Percentiles rank a stretch among this genome's conserved stretches.
Conservation (phyloP, 2,113 vertebrate genomes). For the Sphaerodactylus townsendi region DNA sequence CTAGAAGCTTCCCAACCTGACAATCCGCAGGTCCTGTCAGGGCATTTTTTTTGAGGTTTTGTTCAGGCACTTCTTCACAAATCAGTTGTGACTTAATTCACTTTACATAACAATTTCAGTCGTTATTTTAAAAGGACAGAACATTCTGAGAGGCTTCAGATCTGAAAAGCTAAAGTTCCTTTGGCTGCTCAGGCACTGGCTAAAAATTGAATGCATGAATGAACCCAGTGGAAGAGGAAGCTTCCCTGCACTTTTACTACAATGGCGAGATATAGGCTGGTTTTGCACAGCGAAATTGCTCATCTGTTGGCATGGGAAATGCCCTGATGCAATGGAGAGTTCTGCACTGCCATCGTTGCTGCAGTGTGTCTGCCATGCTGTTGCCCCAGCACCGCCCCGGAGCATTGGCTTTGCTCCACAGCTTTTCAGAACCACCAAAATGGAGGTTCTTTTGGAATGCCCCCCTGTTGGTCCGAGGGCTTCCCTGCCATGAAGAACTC, state of each 20-base stretch:
- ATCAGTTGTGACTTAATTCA: conserved; percentile 5
- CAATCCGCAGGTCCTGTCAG: not conserved
- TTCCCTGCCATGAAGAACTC: no score
- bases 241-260: not conserved
- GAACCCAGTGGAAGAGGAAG: not conserved
- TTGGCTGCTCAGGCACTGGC: not conserved
- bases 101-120: conserved; percentile 15
- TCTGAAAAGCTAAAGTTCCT: not conserved
- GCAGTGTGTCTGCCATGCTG: no score
- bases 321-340: no score
- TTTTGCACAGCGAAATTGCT: no score
- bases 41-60: not conserved
- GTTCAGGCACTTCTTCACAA: not conserved
- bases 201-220: not conserved
- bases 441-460: no score
- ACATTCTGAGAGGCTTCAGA: not conserved
- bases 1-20: not conserved
- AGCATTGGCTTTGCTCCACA: no score
- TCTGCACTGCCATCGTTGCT: no score
- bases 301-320: no score
- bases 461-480: no score
- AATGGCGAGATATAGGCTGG: not conserved
- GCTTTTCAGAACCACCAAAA: no score
- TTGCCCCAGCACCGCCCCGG: no score
- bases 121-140: not conserved